A percentile compares a stretch with the other conserved stretches of the same genome.
These are phyloP conservation scores for Enchytraeus crypticus DNA, from an alignment of 2,888 invertebrate species.

Conservation along the genomic window DNA sequence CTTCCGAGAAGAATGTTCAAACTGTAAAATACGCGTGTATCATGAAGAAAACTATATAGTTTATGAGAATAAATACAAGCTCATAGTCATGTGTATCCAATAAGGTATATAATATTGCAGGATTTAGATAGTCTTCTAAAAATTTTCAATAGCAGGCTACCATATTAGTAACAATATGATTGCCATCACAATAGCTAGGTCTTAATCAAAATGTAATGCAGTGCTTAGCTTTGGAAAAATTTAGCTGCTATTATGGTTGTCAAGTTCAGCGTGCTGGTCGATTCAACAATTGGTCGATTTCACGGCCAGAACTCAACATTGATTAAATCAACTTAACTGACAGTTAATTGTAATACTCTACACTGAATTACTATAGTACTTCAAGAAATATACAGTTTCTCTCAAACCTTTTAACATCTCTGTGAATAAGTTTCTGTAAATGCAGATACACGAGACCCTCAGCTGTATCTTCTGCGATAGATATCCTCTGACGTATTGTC, in stretches of 20 bases:
- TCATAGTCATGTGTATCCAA: no score
- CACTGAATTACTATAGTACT: not conserved
- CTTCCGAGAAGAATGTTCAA: slow-evolving; percentile 4
- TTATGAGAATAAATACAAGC: not conserved
- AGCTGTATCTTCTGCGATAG: slow-evolving; percentile 7
- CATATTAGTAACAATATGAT: not conserved
- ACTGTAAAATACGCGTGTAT: not conserved
- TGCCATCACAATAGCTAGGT: no score
- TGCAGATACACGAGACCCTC: slow-evolving; percentile 9
- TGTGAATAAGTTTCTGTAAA: slow-evolving; percentile 12
- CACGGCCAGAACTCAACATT: no score
- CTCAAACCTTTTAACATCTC: slow-evolving; percentile 14
- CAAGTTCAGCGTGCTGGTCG: no score
- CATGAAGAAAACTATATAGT: not conserved
- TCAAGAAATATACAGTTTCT: not conserved
- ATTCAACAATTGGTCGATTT: no score
- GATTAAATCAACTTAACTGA: not conserved
- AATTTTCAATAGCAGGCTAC: not conserved
- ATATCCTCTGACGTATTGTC: slow-evolving; percentile 1
- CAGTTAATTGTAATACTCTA: not conserved
- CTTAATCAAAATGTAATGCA: no score
- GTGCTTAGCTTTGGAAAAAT: no score
- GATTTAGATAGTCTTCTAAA: no score
- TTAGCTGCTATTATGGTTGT: no score
- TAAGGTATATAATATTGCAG: no score